These are phyloP conservation scores for Dichetophora obliterata DNA, from an alignment of 2,888 invertebrate genomes.

Conservation along the genomic window DNA sequence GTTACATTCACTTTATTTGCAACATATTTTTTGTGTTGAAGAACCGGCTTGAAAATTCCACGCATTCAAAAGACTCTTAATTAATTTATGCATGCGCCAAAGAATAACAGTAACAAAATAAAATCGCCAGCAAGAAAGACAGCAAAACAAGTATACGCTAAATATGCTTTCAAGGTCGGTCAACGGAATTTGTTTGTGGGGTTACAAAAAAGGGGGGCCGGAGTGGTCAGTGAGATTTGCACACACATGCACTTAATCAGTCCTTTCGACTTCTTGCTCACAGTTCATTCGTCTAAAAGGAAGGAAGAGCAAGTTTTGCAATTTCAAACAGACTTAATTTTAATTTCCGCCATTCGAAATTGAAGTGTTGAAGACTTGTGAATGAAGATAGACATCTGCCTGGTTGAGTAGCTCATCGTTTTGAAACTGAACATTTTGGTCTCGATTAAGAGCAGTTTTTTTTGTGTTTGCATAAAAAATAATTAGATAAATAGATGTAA, in stretches of 20 bases:
- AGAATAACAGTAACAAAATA: constrained; percentile 35
- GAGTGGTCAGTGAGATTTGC: not conserved
- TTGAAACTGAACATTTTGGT: constrained; percentile 28
- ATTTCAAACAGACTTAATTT: constrained; percentile 11
- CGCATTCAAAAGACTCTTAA: constrained; percentile 24
- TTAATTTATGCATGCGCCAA: constrained; percentile 26
- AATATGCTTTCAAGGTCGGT: constrained; percentile 64
- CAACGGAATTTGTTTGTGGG: constrained; percentile 54
- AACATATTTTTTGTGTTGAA: too few relatives aligned
- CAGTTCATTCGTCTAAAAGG: not conserved
- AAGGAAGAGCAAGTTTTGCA: not conserved
- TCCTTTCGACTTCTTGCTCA: not conserved
- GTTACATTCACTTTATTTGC: too few relatives aligned
- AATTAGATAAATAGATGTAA: constrained; percentile 1
- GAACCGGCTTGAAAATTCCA: constrained; percentile 28
- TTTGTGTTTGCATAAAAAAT: too few relatives aligned
- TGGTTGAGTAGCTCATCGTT: not conserved
- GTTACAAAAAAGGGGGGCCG: constrained; percentile 7
- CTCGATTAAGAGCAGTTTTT: not conserved
- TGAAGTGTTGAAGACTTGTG: not conserved
- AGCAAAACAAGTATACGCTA: constrained; percentile 37
- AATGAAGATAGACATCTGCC: not conserved
- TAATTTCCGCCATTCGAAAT: constrained; percentile 9
- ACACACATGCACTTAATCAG: not conserved
- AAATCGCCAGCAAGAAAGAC: constrained; percentile 15